Percentiles rank a stretch among this genome's conserved stretches.
Conservation (phyloP, 2,797 vertebrate genomes). For the Sebastes flavidus region DNA sequence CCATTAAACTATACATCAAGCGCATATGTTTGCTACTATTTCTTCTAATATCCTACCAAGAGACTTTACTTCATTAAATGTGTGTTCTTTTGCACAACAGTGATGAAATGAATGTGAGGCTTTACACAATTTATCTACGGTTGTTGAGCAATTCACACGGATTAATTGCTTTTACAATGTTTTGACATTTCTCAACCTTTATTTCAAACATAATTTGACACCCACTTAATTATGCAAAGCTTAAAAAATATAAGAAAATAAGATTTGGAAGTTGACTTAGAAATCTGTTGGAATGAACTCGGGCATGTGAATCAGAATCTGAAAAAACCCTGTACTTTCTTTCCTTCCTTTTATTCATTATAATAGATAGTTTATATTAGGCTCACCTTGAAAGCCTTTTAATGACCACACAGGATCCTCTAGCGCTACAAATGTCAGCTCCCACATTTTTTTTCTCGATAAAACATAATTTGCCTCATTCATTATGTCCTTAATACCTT, state of each 20-base stretch:
- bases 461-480: slow-evolving; percentile 11
- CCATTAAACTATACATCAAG: background rate
- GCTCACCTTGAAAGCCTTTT: background rate
- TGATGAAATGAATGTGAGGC: background rate
- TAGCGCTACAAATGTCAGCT: background rate
- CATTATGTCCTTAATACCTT: slow-evolving; percentile 62
- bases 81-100: background rate
- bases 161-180: background rate
- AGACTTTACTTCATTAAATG: background rate
- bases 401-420: background rate
- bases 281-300: background rate
- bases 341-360: background rate
- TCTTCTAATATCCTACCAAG: background rate
- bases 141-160: background rate
- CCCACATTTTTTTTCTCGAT: background rate
- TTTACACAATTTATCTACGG: background rate
- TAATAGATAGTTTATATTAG: background rate
- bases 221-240: no score
- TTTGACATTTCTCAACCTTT: background rate
- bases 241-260: background rate
- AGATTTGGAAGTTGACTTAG: background rate
- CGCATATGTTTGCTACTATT: background rate
- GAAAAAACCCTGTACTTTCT: background rate
- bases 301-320: background rate
- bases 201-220: background rate